These are phyloP conservation scores for Pseudorhombus dupliciocellatus DNA, from an alignment of 2,113 vertebrate species.

Conservation along the genomic window DNA sequence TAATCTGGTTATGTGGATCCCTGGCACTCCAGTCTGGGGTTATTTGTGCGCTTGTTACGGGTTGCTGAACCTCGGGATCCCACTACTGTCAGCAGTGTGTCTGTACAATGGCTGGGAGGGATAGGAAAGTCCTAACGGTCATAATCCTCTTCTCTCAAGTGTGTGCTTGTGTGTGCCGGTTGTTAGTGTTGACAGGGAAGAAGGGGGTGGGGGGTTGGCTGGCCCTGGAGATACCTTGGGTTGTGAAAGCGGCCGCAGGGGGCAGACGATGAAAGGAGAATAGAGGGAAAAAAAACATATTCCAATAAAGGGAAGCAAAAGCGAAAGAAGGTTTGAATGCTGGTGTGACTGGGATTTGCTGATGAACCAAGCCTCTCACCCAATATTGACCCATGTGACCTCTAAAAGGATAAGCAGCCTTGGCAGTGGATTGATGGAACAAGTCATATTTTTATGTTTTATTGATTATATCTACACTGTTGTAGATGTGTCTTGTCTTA, in stretches of 20 bases:
- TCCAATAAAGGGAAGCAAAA: background rate
- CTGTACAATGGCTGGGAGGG: slow-evolving; percentile 32
- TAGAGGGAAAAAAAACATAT: background rate
- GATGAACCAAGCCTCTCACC: no score
- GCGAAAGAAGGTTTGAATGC: no score
- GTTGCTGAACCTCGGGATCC: slow-evolving; percentile 32
- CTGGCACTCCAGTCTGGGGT: slow-evolving; percentile 36
- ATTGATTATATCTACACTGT: background rate
- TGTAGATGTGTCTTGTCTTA: background rate
- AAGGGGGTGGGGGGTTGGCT: background rate
- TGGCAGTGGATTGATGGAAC: background rate
- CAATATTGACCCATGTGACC: no score
- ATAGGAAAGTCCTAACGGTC: slow-evolving; percentile 57
- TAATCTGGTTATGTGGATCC: slow-evolving; percentile 69
- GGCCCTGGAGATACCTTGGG: slow-evolving; percentile 20
- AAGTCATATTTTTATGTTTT: background rate
- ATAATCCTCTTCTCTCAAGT: slow-evolving; percentile 58
- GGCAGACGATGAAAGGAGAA: background rate
- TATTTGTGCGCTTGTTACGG: slow-evolving; percentile 19
- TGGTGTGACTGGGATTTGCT: no score
- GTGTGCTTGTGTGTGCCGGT: slow-evolving; percentile 21
- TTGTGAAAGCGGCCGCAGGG: slow-evolving; percentile 18
- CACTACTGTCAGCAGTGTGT: slow-evolving; percentile 19
- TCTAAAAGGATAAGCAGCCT: no score
- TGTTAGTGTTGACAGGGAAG: background rate